Evolutionary conservation across 2,888 invertebrate species (phyloP).

Genomic region (Priocnemis perturbator): DNA sequence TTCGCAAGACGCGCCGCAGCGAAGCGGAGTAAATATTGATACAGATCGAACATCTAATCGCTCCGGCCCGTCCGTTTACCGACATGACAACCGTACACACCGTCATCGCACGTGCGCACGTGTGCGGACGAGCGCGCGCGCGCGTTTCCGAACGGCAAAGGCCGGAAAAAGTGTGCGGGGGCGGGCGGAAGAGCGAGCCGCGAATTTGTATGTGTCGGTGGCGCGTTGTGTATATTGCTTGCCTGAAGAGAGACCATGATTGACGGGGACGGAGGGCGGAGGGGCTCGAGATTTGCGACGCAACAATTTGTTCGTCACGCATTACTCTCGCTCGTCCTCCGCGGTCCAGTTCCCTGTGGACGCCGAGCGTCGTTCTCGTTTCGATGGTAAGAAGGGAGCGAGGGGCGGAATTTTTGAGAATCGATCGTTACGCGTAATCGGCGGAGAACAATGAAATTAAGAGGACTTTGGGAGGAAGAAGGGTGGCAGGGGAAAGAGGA

Average conservation of each 20-base stretch:
- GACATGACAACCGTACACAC: conserved; percentile 60
- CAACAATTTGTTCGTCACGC: conserved; percentile 49
- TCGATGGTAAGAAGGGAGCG: conserved; percentile 11
- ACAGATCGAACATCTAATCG: conserved; percentile 73
- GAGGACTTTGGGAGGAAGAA: background rate
- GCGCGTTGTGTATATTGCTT: conserved; percentile 27
- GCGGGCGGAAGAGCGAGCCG: background rate
- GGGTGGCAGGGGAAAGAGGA: background rate
- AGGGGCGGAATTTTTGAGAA: conserved; percentile 11
- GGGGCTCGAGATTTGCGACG: conserved; percentile 26
- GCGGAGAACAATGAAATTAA: conserved; percentile 7
- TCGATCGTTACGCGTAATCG: conserved; percentile 18
- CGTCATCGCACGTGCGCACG: conserved; percentile 1
- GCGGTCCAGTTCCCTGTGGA: conserved; percentile 26
- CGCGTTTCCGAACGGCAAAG: background rate
- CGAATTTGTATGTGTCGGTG: background rate
- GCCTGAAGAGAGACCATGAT: conserved; percentile 34
- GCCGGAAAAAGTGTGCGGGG: background rate
- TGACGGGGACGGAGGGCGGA: conserved; percentile 41
- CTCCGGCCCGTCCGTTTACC: conserved; percentile 63
- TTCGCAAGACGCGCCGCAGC: conserved; percentile 64
- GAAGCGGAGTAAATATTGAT: conserved; percentile 70
- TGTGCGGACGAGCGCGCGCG: background rate
- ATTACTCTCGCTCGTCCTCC: conserved; percentile 21
- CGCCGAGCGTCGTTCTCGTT: conserved; percentile 21